phyloP scores from a whole-genome alignment of 1,140 invertebrate species.

The Apis mellifera region DNA sequence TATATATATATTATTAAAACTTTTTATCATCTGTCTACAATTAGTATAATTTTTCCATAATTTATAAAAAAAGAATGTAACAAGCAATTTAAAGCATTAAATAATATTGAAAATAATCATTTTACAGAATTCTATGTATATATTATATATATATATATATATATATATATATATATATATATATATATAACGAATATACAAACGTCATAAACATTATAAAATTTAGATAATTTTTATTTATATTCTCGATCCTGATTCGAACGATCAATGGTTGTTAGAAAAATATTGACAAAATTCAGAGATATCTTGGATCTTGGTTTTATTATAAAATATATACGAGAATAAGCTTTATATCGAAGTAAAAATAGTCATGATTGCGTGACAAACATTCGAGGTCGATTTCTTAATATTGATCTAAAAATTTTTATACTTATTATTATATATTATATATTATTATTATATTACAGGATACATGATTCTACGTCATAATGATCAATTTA shows the following conservation, averaged over 20 bases:
- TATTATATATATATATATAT: too few species aligned
- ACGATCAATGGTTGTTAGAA: too few species aligned
- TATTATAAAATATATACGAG: background rate
- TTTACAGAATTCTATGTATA: background rate
- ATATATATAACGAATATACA: too few species aligned
- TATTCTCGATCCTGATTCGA: too few species aligned
- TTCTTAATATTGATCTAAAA: background rate
- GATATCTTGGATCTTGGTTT: background rate
- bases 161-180: too few species aligned
- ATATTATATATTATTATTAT: too few species aligned
- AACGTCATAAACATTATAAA: too few species aligned
- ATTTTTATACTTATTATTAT: constrained; percentile 12
- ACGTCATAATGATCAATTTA: background rate
- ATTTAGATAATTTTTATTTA: too few species aligned
- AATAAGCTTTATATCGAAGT: background rate
- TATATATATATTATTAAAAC: too few species aligned
- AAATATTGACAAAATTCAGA: background rate
- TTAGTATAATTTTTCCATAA: too few species aligned
- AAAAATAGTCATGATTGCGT: background rate
- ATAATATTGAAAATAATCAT: background rate
- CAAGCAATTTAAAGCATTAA: background rate
- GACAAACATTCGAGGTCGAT: background rate
- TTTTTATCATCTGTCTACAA: too few species aligned
- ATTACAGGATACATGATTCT: background rate
- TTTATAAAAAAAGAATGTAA: too few species aligned